These are phyloP conservation scores for Onychostoma macrolepis DNA, from an alignment of 2,113 vertebrate species.

Conservation along the genomic window DNA sequence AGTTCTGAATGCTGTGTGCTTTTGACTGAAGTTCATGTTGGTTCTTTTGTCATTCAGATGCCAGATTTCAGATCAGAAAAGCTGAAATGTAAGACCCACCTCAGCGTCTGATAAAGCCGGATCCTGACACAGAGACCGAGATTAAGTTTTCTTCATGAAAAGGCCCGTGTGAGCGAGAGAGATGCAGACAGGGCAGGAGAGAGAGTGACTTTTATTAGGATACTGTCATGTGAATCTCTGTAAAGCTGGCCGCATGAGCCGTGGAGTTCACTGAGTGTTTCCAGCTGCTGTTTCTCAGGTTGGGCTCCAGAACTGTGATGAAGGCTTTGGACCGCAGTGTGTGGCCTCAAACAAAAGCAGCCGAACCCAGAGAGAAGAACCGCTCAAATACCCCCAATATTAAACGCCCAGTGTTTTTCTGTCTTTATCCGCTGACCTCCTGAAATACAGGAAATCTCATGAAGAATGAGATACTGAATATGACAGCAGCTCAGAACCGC, in stretches of 20 bases:
- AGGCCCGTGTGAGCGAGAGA: conserved; percentile 1
- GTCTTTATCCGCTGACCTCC: neutral
- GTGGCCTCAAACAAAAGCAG: conserved; percentile 62
- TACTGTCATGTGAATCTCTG: conserved; percentile 64
- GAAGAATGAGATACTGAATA: neutral
- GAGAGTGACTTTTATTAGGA: conserved; percentile 46
- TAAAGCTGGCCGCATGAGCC: conserved; percentile 52
- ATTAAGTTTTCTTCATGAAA: conserved; percentile 1
- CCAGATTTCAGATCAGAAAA: no score
- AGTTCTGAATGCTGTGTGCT: neutral
- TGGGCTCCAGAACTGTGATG: conserved; percentile 58
- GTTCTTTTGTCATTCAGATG: neutral
- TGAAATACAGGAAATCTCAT: conserved; percentile 8
- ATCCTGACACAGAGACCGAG: conserved; percentile 61
- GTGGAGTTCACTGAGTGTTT: conserved; percentile 62
- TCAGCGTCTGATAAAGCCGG: conserved; percentile 48
- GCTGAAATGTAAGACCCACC: conserved; percentile 48
- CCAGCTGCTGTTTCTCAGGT: conserved; percentile 66
- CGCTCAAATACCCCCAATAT: conserved; percentile 10
- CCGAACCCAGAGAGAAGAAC: conserved; percentile 59
- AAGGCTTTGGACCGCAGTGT: conserved; percentile 63
- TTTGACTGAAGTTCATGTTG: neutral
- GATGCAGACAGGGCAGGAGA: neutral
- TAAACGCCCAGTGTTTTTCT: neutral
- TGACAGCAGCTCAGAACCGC: neutral